phyloP scores from a whole-genome alignment of 2,797 vertebrate genomes.

The Nyctibius grandis region DNA sequence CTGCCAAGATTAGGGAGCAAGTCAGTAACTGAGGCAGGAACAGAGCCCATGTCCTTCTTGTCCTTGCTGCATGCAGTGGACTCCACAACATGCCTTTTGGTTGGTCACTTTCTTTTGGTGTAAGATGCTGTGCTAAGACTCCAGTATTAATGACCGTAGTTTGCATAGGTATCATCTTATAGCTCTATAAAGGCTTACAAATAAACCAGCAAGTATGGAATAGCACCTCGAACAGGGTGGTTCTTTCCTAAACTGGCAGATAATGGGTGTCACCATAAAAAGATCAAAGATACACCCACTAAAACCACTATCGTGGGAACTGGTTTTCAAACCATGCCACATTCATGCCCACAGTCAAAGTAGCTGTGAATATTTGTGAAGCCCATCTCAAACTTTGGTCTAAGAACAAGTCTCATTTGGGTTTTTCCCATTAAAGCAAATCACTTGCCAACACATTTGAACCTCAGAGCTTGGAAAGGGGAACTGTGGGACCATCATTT shows the following conservation, averaged over 20 bases:
- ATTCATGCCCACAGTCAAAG: fast-evolving
- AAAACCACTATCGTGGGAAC: neutral
- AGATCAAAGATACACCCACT: neutral
- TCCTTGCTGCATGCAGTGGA: neutral
- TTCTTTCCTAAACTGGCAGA: neutral
- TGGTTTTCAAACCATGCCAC: neutral
- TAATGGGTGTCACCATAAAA: neutral
- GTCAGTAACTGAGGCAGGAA: neutral
- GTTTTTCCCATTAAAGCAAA: neutral
- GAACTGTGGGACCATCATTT: neutral
- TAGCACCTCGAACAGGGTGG: neutral
- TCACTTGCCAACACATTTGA: neutral
- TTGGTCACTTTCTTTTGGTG: fast-evolving
- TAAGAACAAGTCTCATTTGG: neutral
- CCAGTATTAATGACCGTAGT: neutral
- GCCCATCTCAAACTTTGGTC: neutral
- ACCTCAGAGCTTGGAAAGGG: neutral
- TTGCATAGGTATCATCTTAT: neutral
- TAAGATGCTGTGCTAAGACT: neutral
- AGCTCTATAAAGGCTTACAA: neutral
- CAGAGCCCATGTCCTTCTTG: neutral
- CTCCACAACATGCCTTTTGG: neutral
- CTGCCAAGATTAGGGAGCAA: neutral
- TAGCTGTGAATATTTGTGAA: neutral
- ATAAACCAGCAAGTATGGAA: neutral